Conservation (phyloP, 2,113 vertebrate species). For the Hystrix cristata region DNA sequence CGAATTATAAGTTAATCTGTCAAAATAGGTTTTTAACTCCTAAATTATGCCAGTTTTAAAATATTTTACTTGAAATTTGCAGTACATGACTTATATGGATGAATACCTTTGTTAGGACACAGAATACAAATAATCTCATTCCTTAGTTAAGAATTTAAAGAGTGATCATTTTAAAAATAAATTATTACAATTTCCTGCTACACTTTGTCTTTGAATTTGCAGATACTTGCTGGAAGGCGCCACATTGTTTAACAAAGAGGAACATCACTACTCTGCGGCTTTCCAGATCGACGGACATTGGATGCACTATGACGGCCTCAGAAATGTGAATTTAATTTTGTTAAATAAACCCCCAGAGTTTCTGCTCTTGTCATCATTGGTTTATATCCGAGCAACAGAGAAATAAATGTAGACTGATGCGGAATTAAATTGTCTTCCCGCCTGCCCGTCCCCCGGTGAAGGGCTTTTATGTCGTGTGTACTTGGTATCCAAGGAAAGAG, state of each 20-base stretch:
- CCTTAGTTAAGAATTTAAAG: slow-evolving; percentile 33
- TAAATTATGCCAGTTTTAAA: not conserved
- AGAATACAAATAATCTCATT: slow-evolving; percentile 11
- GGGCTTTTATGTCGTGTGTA: slow-evolving; percentile 74
- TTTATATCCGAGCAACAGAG: slow-evolving; percentile 91
- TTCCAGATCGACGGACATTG: slow-evolving; percentile 93
- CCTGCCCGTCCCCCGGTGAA: slow-evolving; percentile 73
- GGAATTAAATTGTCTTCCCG: slow-evolving; percentile 77
- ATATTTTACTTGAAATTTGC: slow-evolving; percentile 35
- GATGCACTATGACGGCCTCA: slow-evolving; percentile 93
- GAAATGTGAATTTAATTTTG: slow-evolving; percentile 93
- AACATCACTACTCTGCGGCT: slow-evolving; percentile 94
- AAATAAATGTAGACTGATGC: slow-evolving; percentile 87
- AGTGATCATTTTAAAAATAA: slow-evolving; percentile 38
- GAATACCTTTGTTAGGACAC: not conserved
- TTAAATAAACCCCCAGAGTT: slow-evolving; percentile 93
- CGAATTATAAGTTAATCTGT: slow-evolving; percentile 6
- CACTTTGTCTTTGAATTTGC: slow-evolving; percentile 57
- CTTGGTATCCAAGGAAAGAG: slow-evolving; percentile 92
- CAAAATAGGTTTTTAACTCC: slow-evolving; percentile 28
- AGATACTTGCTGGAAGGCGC: slow-evolving; percentile 94
- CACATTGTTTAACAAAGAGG: slow-evolving; percentile 94
- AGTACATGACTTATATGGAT: slow-evolving; percentile 1
- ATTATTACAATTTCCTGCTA: not conserved
- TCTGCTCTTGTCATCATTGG: slow-evolving; percentile 92